A percentile compares a stretch with the other conserved stretches of the same genome.
phyloP scores from a whole-genome alignment of 2,113 vertebrate species.

The Melospiza melodia region DNA sequence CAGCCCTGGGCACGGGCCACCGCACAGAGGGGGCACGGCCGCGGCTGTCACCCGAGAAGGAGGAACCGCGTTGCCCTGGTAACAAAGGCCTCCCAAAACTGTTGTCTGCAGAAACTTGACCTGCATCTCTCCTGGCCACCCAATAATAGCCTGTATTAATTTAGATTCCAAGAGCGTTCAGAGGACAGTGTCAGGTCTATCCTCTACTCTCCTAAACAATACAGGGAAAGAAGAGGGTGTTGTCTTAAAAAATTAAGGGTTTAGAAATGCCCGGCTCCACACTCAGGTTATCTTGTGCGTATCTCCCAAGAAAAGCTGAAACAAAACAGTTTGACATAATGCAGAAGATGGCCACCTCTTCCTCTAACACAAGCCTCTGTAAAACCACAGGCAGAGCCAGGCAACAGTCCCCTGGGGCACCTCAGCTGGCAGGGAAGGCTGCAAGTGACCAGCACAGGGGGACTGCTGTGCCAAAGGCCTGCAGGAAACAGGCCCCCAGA shows the following conservation, averaged over 20 bases:
- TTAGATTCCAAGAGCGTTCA: not conserved
- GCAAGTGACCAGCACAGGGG: not conserved
- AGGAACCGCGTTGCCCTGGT: not conserved
- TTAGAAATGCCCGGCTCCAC: not conserved
- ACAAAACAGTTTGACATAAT: not conserved
- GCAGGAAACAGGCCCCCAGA: not conserved
- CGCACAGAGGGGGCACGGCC: not conserved
- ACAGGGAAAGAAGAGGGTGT: not conserved
- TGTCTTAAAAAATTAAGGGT: not conserved
- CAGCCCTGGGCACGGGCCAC: not conserved
- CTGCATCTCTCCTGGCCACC: not conserved
- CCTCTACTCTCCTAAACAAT: not conserved
- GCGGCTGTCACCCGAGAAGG: not conserved
- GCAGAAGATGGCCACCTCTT: not conserved
- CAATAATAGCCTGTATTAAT: not conserved
- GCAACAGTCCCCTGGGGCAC: fast-evolving
- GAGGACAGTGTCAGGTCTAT: not conserved
- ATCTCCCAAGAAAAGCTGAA: not conserved
- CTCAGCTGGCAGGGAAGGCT: not conserved
- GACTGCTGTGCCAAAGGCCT: not conserved
- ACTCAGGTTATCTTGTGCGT: not conserved
- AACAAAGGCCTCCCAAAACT: constrained; percentile 32
- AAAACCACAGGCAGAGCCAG: not conserved
- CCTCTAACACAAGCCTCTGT: not conserved
- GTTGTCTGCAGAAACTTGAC: constrained; percentile 17